Base-by-base conservation (phyloP, 2,797 vertebrate species). In the Thalassophryne amazonica region DNA sequence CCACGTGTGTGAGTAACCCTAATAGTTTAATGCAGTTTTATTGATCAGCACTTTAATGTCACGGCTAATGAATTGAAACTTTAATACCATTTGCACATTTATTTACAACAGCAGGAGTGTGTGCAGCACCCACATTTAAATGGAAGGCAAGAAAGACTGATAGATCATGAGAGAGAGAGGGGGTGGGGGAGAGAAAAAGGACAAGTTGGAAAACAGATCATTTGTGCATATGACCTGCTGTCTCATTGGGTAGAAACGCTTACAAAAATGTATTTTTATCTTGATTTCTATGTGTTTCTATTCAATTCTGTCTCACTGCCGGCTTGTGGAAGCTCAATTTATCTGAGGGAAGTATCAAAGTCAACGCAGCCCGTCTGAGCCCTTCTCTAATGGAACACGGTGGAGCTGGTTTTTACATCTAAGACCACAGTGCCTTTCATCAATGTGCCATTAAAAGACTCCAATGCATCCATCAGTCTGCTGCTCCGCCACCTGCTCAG, bases 11-110 rank as follows among this genome's bases (percentile, higher is more conserved):
- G 72, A 78, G 81, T 63, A 82, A 71, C 69, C 53, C 69, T 90
- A 89, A 89, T 87, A 83, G 88, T 87, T 90, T 88, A 91, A 91
- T 89, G 90, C 85, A 86, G 78, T 78, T 81, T 74, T 89, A 91
- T 89, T 90, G 91, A 92, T 91, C 88, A 86, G 80, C 76, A 83
- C 85, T 88, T 90, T 86, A 86, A 88, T 85, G 86, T 80, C 80
- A 80, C 51, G 71, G 68, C 80, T 89, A 90, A 90, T 90, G 77
- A 89, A 91, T 90, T 79, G 89, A 87, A 88, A 76, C 83, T 85
- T 89, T 89, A 91, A 89, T 87, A 82, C 78, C 65, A 71, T 87
- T 87, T 83, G 81, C 80, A 76, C 85, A 84, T 88, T 84, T 84
- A 76, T 85, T 90, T 83, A 83, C 76, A 51, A 60, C 16, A 2